Conservation (phyloP, 2,888 invertebrate genomes). For the Eupsilia transversa region DNA sequence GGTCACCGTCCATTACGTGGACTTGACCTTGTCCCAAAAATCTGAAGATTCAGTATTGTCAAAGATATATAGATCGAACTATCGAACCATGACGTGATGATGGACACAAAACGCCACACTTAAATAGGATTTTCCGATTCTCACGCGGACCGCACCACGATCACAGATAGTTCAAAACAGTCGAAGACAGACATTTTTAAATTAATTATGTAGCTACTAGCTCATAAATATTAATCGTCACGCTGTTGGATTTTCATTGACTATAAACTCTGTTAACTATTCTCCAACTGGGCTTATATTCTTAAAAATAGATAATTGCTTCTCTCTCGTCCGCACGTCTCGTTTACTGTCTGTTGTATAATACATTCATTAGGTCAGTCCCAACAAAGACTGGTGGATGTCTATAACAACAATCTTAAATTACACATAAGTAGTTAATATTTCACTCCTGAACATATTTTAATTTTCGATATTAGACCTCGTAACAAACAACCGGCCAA, state of each 20-base stretch:
- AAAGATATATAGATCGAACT: not conserved
- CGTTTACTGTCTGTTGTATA: not conserved
- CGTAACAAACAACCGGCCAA: too few species aligned
- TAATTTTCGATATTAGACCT: not conserved
- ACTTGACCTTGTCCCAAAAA: not conserved
- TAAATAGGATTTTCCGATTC: not conserved
- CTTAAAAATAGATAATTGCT: conserved; percentile 6
- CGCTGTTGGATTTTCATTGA: not conserved
- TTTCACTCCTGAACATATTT: not conserved
- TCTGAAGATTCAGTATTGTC: not conserved
- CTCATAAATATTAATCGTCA: conserved; percentile 28
- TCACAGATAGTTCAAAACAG: conserved; percentile 7
- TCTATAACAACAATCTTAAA: too few species aligned
- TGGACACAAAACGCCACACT: not conserved
- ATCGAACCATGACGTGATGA: not conserved
- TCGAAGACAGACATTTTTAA: conserved; percentile 19
- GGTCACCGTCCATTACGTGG: not conserved
- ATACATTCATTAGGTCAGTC: too few species aligned
- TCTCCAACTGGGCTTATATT: not conserved
- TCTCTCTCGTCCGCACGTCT: not conserved
- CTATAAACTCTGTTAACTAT: not conserved
- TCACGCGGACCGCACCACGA: not conserved
- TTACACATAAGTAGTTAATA: too few species aligned
- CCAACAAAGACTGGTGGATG: not conserved
- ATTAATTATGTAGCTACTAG: too few species aligned